Evolutionary conservation across 2,113 vertebrate species (phyloP), one percentile per base, ranked within the genome.

Genomic region (Alaudala cheleensis): DNA sequence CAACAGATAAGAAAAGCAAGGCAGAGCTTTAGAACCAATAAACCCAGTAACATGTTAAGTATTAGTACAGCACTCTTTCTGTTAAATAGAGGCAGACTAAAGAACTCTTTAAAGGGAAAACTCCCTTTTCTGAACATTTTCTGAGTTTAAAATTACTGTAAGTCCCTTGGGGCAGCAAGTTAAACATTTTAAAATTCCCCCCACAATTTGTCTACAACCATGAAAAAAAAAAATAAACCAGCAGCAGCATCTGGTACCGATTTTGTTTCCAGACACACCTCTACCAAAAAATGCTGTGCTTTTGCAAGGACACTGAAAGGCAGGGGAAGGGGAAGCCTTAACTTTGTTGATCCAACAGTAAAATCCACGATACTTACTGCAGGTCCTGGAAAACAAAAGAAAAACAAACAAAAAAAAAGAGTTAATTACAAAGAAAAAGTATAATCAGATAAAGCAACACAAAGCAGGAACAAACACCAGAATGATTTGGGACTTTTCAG

Each of bases 331-430:
- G 91, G 89, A 90, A 60, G 44, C 53, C 98, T 98, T 98, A 98
- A 96, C 98, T 98, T 97, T 97, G 96, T 81, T 96, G 97, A 96
- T 93, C 81, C 88, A 95, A 86, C 53, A 80, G 89, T 67, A 73
- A 84, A 92, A 91, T 97, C 95, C 97, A 70, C 12, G 97, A 95
- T 98, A 99, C 99, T 99, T 99, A 99, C 99, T 71, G 99, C 98
- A 97, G 98, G 97, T 96, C 99, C 99, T 99, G 98, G 58, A 99
- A 99, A 92, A 99, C 94, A 99, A 95, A 97, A 96, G 88, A 97
- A 93, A 96, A 95, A 97, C 57, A 96, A 49, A 93, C 50, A n/a
- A 84, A 44, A 84, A 44, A 44, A n/a, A 81, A 42, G 19, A 66
- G 60, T 57, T 18, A n/a, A 56, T 62, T 17, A 23, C 5, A 26